Evolutionary conservation across 2,888 invertebrate genomes (phyloP).

Genomic region (Mythimna loreyi): DNA sequence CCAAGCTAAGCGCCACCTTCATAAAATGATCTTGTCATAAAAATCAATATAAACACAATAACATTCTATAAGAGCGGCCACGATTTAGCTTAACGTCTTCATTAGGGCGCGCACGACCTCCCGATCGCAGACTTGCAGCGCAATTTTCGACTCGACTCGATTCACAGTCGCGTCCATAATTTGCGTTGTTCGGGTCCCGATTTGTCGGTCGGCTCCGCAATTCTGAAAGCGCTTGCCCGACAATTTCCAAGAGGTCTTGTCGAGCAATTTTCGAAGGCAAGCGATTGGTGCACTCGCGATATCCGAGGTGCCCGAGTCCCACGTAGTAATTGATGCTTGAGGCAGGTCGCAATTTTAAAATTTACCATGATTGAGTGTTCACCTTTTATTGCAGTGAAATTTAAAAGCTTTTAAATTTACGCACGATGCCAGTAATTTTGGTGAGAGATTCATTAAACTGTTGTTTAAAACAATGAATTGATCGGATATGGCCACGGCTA

Average conservation of each 20-base stretch:
- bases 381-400: constrained; percentile 78
- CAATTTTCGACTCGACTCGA: constrained; percentile 84
- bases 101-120: constrained; percentile 86
- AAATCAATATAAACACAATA: constrained; percentile 86
- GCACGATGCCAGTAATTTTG: constrained; percentile 74
- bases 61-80: constrained; percentile 81
- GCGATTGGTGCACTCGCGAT: constrained; percentile 80
- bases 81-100: constrained; percentile 88
- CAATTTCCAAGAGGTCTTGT: constrained; percentile 84
- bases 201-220: constrained; percentile 83
- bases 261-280: constrained; percentile 82
- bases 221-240: constrained; percentile 80
- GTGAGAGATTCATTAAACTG: constrained; percentile 74
- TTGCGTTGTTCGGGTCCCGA: constrained; percentile 83
- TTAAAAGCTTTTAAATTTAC: constrained; percentile 79
- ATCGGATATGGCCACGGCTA: constrained; percentile 47
- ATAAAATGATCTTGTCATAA: constrained; percentile 86
- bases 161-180: constrained; percentile 81
- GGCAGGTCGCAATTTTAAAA: constrained; percentile 88
- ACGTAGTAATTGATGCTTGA: constrained; percentile 84
- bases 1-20: constrained; percentile 28
- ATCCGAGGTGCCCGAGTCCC: constrained; percentile 76
- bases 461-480: constrained; percentile 79
- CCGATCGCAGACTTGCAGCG: constrained; percentile 79
- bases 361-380: constrained; percentile 85